Evolutionary conservation across 2,113 vertebrate genomes (phyloP).

Genomic region (Dendropsophus ebraccatus): DNA sequence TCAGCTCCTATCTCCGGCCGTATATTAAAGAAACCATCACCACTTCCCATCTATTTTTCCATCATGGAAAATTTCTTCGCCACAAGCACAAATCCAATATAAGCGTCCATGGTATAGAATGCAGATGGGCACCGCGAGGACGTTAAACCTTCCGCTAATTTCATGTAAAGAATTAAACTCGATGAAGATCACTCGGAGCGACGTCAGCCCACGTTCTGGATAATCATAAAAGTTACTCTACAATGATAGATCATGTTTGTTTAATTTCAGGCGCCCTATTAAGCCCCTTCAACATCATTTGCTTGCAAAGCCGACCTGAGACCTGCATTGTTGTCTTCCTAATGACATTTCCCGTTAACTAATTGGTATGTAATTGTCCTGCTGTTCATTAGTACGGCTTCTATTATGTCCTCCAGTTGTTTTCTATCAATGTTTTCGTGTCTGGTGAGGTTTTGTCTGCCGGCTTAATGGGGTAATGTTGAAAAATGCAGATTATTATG

Average conservation of each 20-base stretch:
- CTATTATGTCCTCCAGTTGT: conserved; percentile 54
- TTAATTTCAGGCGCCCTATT: conserved; percentile 48
- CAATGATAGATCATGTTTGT: conserved; percentile 55
- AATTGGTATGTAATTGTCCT: conserved; percentile 62
- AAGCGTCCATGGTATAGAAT: too few species aligned
- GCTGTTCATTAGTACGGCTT: conserved; percentile 61
- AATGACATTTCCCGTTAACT: conserved; percentile 60
- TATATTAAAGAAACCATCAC: background rate
- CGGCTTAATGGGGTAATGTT: conserved; percentile 35
- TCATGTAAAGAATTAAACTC: background rate
- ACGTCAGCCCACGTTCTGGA: background rate
- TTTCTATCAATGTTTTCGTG: conserved; percentile 41
- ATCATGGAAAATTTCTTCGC: background rate
- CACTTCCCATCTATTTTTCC: background rate
- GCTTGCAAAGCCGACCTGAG: conserved; percentile 54
- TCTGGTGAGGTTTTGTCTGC: conserved; percentile 16
- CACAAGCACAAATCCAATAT: background rate
- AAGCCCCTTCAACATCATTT: conserved; percentile 58
- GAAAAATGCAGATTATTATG: conserved; percentile 49
- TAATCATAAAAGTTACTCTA: conserved; percentile 37
- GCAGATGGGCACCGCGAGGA: background rate
- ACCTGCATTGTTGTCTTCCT: conserved; percentile 59
- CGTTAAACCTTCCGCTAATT: background rate
- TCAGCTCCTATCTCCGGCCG: too few species aligned
- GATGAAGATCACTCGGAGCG: background rate